Conservation (phyloP, 1,140 invertebrate species). For the Hyles euphorbiae region DNA sequence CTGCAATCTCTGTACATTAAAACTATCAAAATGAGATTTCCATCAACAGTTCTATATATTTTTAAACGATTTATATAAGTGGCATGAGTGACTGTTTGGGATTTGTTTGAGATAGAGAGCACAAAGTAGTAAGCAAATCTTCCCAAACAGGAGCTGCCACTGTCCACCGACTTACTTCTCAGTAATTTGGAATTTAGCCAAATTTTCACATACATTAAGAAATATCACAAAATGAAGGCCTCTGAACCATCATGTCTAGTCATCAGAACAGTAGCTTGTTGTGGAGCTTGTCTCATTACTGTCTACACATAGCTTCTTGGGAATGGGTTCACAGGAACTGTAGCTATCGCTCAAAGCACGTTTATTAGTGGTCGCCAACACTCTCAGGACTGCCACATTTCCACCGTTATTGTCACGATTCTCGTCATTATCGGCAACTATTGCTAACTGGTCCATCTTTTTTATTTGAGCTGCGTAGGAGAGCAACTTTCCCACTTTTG, state of each 20-base stretch:
- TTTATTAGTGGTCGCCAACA: slow-evolving; percentile 38
- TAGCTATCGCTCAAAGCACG: slow-evolving; percentile 45
- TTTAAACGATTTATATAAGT: slow-evolving; percentile 14
- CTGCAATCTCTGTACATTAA: too few relatives aligned
- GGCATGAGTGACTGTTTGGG: too few relatives aligned
- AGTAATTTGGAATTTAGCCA: too few relatives aligned
- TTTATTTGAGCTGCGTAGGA: slow-evolving; percentile 22
- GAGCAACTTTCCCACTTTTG: slow-evolving; percentile 54
- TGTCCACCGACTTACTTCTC: too few relatives aligned
- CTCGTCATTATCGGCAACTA: slow-evolving; percentile 32
- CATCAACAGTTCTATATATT: not conserved
- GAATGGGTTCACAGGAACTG: slow-evolving; percentile 48
- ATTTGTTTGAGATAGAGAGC: too few relatives aligned
- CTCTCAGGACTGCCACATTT: slow-evolving; percentile 30
- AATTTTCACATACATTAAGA: too few relatives aligned
- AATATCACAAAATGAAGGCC: too few relatives aligned
- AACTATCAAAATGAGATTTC: too few relatives aligned
- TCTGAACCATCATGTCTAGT: slow-evolving; percentile 12
- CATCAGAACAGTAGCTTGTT: slow-evolving; percentile 43
- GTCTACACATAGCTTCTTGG: slow-evolving; percentile 44
- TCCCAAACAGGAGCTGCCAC: too few relatives aligned
- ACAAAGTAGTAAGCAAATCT: too few relatives aligned
- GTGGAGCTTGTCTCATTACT: slow-evolving; percentile 44
- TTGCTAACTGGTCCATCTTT: slow-evolving; percentile 24
- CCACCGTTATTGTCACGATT: slow-evolving; percentile 41